A percentile compares a stretch with the other conserved stretches of the same genome.
Evolutionary conservation across 2,888 invertebrate genomes (phyloP).

Genomic region (Toxonevra muliebris): DNA sequence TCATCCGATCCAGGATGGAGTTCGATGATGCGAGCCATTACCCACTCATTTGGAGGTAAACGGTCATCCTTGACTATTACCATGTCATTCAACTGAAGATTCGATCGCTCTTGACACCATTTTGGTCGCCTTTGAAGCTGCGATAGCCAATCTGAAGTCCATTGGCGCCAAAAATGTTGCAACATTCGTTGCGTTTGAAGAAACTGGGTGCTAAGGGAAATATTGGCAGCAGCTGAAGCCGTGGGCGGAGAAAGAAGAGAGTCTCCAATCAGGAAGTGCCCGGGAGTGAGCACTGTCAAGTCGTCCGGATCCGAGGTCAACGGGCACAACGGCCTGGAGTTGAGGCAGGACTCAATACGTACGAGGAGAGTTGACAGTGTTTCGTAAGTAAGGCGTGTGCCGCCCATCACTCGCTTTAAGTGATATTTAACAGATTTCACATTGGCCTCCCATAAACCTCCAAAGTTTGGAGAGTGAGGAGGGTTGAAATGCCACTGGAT

Average conservation of each 20-base stretch:
- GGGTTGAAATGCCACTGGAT: constrained; percentile 34
- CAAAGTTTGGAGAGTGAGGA: constrained; percentile 24
- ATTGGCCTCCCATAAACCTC: constrained; percentile 26
- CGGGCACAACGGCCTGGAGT: not conserved
- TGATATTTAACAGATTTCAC: constrained; percentile 18
- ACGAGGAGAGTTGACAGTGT: constrained; percentile 6
- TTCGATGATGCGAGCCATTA: too few relatives aligned
- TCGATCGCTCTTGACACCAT: too few relatives aligned
- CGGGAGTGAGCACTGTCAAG: not conserved
- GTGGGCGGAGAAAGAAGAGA: not conserved
- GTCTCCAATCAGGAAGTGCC: not conserved
- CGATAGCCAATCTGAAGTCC: not conserved
- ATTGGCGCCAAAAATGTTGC: not conserved
- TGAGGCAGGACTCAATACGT: not conserved
- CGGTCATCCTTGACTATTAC: too few relatives aligned
- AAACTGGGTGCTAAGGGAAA: constrained; percentile 3
- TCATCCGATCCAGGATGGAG: too few relatives aligned
- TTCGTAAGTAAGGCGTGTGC: constrained; percentile 25
- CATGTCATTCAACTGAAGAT: too few relatives aligned
- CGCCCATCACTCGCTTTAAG: constrained; percentile 20
- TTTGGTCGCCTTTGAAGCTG: not conserved
- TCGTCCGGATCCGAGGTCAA: not conserved
- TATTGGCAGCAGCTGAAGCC: not conserved
- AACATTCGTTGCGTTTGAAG: constrained; percentile 11
- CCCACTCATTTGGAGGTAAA: too few relatives aligned